Evolutionary conservation across 2,113 vertebrate genomes (phyloP), one percentile per base, ranked within the genome.

Genomic region (Sylvietta virens): DNA sequence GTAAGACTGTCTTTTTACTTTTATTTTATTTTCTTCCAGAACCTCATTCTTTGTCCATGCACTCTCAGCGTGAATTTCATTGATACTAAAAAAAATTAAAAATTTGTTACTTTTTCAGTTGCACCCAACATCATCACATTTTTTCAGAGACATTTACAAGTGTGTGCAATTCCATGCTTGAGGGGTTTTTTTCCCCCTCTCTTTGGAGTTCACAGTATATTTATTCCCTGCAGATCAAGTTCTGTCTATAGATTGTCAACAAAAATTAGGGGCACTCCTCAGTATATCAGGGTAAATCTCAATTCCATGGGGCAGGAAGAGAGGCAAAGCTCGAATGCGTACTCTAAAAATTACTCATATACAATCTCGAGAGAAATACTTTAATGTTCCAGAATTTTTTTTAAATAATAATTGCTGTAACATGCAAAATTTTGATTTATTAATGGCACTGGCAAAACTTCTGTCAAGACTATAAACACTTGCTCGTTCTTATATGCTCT

Each of bases 81-180:
- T 48, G 4, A 48, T 39, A 30, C 0, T n/a, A 48, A 65, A 57
- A 50, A 7, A 3, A 5, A 22, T 19, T 40, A 4, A 65, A 96
- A 96, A 79, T n/a, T 60, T 78, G 17, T 31, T 61, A 27, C 7
- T 60, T 69, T 80, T 94, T 50, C 39, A 51, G 6, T 56, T 48
- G 3, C 13, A 50, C 11, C 21, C 12, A 10, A 77, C 22, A 92
- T 91, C 30, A 73, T 40, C 10, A 60, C 18, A 72, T 91, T 44
- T 94, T 97, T 96, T 81, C 14, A 81, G 78, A 82, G 73, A 65
- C 94, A 90, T 66, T 94, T 97, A 80, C 79, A 95, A 96, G 85
- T 93, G 82, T 87, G 81, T 93, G 48, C 13, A 90, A 83, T 65
- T 90, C 58, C 53, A 39, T 8, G 21, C 4, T 69, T 92, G n/a